phyloP scores from a whole-genome alignment of 2,888 invertebrate species.

The Pseudeuparius sepicola region DNA sequence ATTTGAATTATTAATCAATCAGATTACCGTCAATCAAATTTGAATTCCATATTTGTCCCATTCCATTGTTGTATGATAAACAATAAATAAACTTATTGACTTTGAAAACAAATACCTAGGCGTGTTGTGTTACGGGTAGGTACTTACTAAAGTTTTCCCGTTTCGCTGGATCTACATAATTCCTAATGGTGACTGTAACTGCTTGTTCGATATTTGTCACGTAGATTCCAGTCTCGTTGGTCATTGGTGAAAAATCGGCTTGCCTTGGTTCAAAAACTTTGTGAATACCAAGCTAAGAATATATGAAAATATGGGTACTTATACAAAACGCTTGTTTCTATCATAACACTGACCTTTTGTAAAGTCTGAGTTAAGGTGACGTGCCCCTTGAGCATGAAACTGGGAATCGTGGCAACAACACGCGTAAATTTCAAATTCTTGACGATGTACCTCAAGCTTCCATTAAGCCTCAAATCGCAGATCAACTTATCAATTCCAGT shows the following conservation, averaged over 20 bases:
- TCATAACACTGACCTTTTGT: slow-evolving; percentile 62
- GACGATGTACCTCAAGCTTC: slow-evolving; percentile 56
- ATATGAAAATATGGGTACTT: neutral
- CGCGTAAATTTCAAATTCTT: slow-evolving; percentile 57
- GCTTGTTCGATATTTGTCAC: slow-evolving; percentile 78
- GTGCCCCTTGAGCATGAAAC: slow-evolving; percentile 69
- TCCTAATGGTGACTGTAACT: slow-evolving; percentile 72
- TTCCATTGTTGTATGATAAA: no score
- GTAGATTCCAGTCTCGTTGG: slow-evolving; percentile 63
- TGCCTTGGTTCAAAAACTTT: slow-evolving; percentile 73
- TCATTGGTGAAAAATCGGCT: slow-evolving; percentile 72
- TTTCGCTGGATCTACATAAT: slow-evolving; percentile 50
- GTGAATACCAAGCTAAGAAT: slow-evolving; percentile 60
- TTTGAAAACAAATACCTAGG: no score
- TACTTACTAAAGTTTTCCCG: slow-evolving; percentile 25
- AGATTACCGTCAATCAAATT: no score
- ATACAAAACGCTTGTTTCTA: no score
- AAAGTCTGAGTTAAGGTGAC: slow-evolving; percentile 71
- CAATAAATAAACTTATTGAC: no score
- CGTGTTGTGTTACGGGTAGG: no score
- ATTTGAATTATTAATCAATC: no score
- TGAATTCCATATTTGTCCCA: no score
- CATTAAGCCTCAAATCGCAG: slow-evolving; percentile 51
- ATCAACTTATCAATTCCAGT: slow-evolving; percentile 53
- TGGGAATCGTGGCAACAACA: slow-evolving; percentile 69